phyloP scores from a whole-genome alignment of 2,888 invertebrate genomes.

The Heterodera filipjevi region DNA sequence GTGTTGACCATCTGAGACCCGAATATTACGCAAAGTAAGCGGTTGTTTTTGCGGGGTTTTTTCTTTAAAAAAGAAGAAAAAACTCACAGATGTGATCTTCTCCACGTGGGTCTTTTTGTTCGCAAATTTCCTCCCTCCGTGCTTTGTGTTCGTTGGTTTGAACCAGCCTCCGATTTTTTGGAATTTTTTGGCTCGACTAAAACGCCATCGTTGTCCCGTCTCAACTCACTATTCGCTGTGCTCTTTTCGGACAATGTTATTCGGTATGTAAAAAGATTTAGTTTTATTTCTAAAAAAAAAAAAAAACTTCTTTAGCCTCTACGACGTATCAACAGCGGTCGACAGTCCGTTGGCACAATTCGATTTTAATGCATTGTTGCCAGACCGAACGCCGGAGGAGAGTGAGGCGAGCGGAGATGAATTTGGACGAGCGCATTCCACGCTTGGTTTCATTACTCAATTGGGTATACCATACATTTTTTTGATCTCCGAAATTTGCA shows the following conservation, averaged over 20 bases:
- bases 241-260: constrained; percentile 28
- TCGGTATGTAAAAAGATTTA: neutral
- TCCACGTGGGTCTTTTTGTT: constrained; percentile 20
- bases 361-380: constrained; percentile 16
- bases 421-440: constrained; percentile 16
- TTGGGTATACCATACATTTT: neutral
- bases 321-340: constrained; percentile 14
- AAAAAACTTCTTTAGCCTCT: constrained; percentile 15
- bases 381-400: constrained; percentile 13
- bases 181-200: constrained; percentile 6
- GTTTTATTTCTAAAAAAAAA: too few relatives aligned
- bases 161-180: constrained; percentile 1
- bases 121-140: constrained; percentile 22
- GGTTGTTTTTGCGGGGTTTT: neutral
- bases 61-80: too few relatives aligned
- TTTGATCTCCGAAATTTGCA: too few relatives aligned
- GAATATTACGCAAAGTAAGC: constrained; percentile 29
- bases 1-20: constrained; percentile 17
- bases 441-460: constrained; percentile 22
- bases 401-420: constrained; percentile 23
- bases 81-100: constrained; percentile 16
- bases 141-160: constrained; percentile 15
- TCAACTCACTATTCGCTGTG: constrained; percentile 3
- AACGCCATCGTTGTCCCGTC: neutral
- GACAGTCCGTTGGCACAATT: neutral